Percentiles rank a stretch among this genome's conserved stretches.
phyloP scores from a whole-genome alignment of 2,113 vertebrate species.

The Noturus placidus region DNA sequence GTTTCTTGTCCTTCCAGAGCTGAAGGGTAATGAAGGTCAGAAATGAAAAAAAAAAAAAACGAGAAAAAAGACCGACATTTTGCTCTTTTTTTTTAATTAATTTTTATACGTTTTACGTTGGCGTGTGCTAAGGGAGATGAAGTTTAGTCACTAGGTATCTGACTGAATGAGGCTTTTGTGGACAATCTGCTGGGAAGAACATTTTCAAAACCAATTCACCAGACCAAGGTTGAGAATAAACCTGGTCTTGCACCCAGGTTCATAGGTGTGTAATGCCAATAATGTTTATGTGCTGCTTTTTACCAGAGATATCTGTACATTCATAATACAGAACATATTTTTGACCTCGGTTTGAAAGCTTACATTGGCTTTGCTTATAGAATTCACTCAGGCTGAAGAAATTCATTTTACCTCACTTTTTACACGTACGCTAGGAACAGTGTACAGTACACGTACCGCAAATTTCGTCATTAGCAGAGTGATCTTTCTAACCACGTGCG shows the following conservation, averaged over 20 bases:
- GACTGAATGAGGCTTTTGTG: slow-evolving; percentile 13
- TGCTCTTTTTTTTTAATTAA: too few relatives aligned
- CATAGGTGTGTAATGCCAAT: not conserved
- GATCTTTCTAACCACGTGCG: too few relatives aligned
- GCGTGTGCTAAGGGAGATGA: not conserved
- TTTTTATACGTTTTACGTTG: not conserved
- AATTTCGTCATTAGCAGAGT: too few relatives aligned
- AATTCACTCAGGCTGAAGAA: not conserved
- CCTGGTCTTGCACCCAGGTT: not conserved
- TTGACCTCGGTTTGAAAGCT: not conserved
- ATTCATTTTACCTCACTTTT: not conserved
- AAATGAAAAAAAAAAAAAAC: not conserved
- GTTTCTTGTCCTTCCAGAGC: not conserved
- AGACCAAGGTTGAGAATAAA: not conserved
- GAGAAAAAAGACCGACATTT: not conserved
- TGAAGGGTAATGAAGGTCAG: not conserved
- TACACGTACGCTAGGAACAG: too few relatives aligned
- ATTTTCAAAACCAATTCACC: not conserved
- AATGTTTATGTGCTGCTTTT: slow-evolving; percentile 3
- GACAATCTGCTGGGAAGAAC: not conserved
- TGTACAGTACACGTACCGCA: too few relatives aligned
- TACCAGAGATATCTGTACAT: not conserved
- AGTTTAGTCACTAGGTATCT: not conserved
- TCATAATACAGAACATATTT: not conserved
- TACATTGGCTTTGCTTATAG: not conserved